phyloP scores from a whole-genome alignment of 2,113 vertebrate genomes.

The Sylvilagus bachmani region DNA sequence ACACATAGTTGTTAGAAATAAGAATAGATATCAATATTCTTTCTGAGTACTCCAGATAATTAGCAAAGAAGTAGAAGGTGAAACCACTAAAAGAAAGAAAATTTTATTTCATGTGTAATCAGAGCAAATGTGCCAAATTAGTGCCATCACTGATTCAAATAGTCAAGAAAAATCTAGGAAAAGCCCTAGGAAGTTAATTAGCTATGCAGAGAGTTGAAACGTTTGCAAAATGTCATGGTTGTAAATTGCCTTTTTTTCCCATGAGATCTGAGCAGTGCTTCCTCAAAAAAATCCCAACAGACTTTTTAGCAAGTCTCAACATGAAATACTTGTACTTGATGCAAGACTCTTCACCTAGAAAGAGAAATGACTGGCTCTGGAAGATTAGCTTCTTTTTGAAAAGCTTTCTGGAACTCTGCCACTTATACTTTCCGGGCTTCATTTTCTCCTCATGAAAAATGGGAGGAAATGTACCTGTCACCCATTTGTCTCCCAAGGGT shows the following conservation, averaged over 20 bases:
- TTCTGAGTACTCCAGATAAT: slow-evolving; percentile 57
- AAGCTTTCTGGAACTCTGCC: slow-evolving; percentile 63
- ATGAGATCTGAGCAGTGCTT: slow-evolving; percentile 35
- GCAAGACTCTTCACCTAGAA: background rate
- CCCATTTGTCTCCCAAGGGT: slow-evolving; percentile 34
- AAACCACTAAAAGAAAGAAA: slow-evolving; percentile 47
- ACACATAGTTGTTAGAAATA: slow-evolving; percentile 63
- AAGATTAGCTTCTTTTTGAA: slow-evolving; percentile 39
- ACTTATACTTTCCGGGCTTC: slow-evolving; percentile 31
- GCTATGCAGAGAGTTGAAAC: slow-evolving; percentile 61
- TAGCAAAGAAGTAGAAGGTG: slow-evolving; percentile 47
- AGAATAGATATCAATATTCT: slow-evolving; percentile 48
- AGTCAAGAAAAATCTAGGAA: slow-evolving; percentile 70
- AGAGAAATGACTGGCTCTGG: slow-evolving; percentile 23
- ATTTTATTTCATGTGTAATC: slow-evolving; percentile 73
- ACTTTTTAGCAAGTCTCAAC: slow-evolving; percentile 49
- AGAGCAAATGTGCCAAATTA: slow-evolving; percentile 70
- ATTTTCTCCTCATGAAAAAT: slow-evolving; percentile 64
- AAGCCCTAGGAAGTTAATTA: slow-evolving; percentile 72
- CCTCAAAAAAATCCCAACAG: slow-evolving; percentile 55
- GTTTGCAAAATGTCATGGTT: slow-evolving; percentile 73
- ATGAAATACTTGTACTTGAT: slow-evolving; percentile 5
- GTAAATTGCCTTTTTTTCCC: slow-evolving; percentile 43
- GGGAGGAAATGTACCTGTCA: slow-evolving; percentile 15
- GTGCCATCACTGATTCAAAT: slow-evolving; percentile 74